Base-by-base conservation (phyloP, 2,797 vertebrate genomes). In the Anniella stebbinsi region DNA sequence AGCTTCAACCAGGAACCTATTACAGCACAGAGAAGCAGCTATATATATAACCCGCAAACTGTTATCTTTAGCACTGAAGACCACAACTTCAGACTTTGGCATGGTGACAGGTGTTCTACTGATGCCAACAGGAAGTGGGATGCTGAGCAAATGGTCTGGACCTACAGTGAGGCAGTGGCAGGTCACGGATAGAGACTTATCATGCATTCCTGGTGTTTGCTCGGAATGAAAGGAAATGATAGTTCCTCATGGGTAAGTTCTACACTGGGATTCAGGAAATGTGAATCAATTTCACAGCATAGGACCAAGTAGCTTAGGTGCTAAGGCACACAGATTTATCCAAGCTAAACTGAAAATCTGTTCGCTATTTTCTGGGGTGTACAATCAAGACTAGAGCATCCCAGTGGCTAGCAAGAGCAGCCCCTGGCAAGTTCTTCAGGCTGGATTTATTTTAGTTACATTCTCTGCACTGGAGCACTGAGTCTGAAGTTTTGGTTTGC, bases 51-150 rank as follows among this genome's bases (percentile, higher is more conserved):
- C 82, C 78, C 82, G 70, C 82, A 38, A 48, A 33, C 51, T 41
- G n/a, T 57, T 69, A 85, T 77, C 80, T 89, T 84, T 89, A 89
- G 88, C 80, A 84, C 72, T 84, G 57, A 45, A 67, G 70, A 60
- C 80, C 73, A 89, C 73, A 89, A 78, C 82, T 85, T 78, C 45
- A 85, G 72, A 69, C 45, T 51, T 18, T 85, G 88, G 88, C 88
- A 89, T 38, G 66, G 82, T 85, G 73, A 89, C 82, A 78, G 63
- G 73, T 48, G 48, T 85, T 73, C 57, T 69, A 69, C 78, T 57
- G 82, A 78, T 84, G 82, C 82, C 82, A 85, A 70, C 73, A 69
- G 82, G 72, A 85, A 89, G 73, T 69, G 82, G 60, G 75, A 89
- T 30, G 63, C 73, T 78, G 54, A 89, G 88, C 88, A 89, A 76